Percentiles rank a stretch among this genome's conserved stretches.
phyloP scores from a whole-genome alignment of 1,140 invertebrate genomes.

The Orius insidiosus region DNA sequence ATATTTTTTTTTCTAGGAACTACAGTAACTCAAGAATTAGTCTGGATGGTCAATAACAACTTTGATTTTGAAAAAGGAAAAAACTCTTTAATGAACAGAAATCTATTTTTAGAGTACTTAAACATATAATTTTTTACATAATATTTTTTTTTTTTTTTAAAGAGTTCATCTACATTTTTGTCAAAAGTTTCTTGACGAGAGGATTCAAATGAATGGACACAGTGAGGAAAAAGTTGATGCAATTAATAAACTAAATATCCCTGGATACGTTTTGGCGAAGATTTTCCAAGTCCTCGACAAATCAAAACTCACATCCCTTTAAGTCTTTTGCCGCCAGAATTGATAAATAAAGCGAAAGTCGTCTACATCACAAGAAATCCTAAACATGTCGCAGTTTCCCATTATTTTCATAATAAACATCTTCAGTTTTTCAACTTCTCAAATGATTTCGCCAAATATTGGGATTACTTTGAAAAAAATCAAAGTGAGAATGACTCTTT shows the following conservation, averaged over 20 bases:
- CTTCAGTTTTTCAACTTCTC: slow-evolving; percentile 50
- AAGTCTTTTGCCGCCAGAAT: slow-evolving; percentile 43
- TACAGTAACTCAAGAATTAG: slow-evolving; percentile 27
- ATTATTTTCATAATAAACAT: slow-evolving; percentile 55
- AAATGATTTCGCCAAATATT: slow-evolving; percentile 55
- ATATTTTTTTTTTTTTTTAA: slow-evolving; percentile 1
- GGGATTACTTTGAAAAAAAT: slow-evolving; percentile 52
- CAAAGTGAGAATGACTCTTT: slow-evolving; percentile 32
- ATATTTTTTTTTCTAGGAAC: slow-evolving; percentile 26
- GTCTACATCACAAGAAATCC: slow-evolving; percentile 65
- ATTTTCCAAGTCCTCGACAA: slow-evolving; percentile 33
- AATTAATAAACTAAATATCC: slow-evolving; percentile 30
- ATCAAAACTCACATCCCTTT: slow-evolving; percentile 44
- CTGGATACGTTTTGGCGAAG: slow-evolving; percentile 31
- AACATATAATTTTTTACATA: too few relatives aligned
- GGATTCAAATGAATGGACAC: slow-evolving; percentile 32
- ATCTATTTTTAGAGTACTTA: slow-evolving; percentile 14
- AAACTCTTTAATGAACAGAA: slow-evolving; percentile 29
- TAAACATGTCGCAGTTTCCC: slow-evolving; percentile 68
- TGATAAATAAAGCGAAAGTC: slow-evolving; percentile 36
- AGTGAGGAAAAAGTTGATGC: slow-evolving; percentile 22
- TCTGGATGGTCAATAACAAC: slow-evolving; percentile 25
- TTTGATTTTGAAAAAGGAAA: slow-evolving; percentile 26
- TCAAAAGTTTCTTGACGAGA: slow-evolving; percentile 34
- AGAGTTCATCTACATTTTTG: slow-evolving; percentile 43